These are phyloP conservation scores for Heliconius ethilla DNA, from an alignment of 2,888 invertebrate genomes.

Conservation along the genomic window DNA sequence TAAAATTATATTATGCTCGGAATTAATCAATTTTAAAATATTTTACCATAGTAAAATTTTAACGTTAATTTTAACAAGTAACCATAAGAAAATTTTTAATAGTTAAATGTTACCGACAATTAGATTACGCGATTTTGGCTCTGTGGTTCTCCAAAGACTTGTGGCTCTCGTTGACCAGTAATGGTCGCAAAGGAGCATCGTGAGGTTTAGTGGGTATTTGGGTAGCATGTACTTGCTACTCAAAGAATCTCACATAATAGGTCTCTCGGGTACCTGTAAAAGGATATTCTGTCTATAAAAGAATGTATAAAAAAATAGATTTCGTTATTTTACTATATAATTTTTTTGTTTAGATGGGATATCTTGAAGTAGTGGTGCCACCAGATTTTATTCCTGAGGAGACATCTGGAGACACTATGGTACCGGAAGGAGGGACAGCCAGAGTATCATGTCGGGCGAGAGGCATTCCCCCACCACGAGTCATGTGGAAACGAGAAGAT, in stretches of 20 bases:
- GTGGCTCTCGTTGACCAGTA: not conserved
- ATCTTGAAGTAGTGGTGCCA: constrained; percentile 89
- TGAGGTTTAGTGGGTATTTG: not conserved
- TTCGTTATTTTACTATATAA: not conserved
- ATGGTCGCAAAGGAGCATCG: not conserved
- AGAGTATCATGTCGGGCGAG: constrained; percentile 84
- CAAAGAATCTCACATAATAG: not conserved
- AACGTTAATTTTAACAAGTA: too few species aligned
- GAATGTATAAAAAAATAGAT: not conserved
- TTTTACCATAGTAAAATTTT: not conserved
- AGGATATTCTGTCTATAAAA: not conserved
- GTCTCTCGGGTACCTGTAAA: not conserved
- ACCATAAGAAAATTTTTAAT: too few species aligned
- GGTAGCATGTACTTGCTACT: not conserved
- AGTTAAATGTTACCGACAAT: not conserved
- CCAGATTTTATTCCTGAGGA: constrained; percentile 90
- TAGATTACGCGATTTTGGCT: not conserved
- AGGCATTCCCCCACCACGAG: constrained; percentile 87
- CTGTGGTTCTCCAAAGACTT: not conserved
- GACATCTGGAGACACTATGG: constrained; percentile 90
- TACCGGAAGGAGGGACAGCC: constrained; percentile 87
- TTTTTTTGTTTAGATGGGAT: constrained; percentile 83
- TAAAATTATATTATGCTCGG: not conserved
- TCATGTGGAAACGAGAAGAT: constrained; percentile 90
- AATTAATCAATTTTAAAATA: not conserved